Conservation (phyloP, 2,113 vertebrate species). For the Chaenocephalus aceratus region DNA sequence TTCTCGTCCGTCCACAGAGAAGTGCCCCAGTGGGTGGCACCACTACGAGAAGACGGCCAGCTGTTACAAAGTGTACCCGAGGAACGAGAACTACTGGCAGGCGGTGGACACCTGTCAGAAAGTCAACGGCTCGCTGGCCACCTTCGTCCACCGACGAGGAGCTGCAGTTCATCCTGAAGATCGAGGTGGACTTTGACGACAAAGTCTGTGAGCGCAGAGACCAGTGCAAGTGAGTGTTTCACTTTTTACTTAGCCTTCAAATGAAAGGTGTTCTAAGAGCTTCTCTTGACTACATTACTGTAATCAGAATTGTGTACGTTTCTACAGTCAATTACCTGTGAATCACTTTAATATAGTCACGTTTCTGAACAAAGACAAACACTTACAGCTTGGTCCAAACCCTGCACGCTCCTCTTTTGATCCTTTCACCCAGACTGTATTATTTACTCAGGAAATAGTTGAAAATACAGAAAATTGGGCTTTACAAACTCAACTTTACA, state of each 20-base stretch:
- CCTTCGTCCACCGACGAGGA: conserved; percentile 95
- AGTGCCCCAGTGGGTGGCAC: conserved; percentile 97
- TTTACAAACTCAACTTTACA: neutral
- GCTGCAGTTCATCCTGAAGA: conserved; percentile 94
- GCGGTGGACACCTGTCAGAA: conserved; percentile 96
- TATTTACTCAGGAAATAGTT: neutral
- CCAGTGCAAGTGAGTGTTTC: conserved; percentile 90
- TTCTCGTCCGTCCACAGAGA: conserved; percentile 84
- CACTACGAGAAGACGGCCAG: conserved; percentile 98
- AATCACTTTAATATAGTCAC: neutral
- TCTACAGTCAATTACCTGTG: neutral
- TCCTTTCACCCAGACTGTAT: neutral
- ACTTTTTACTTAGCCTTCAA: neutral
- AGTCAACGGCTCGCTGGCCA: conserved; percentile 94
- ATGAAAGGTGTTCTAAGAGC: too few species aligned
- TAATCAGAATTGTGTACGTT: neutral
- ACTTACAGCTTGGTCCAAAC: neutral
- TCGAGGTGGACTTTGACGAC: conserved; percentile 95
- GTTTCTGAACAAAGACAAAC: neutral
- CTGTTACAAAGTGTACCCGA: conserved; percentile 96
- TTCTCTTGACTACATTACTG: neutral
- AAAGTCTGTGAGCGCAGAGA: conserved; percentile 90
- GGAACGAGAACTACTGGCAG: conserved; percentile 97
- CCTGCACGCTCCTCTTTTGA: neutral
- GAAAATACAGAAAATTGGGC: neutral